Percentiles rank a stretch among this genome's conserved stretches.
These are phyloP conservation scores for Tetropium fuscum DNA, from an alignment of 2,888 invertebrate species.

Conservation along the genomic window DNA sequence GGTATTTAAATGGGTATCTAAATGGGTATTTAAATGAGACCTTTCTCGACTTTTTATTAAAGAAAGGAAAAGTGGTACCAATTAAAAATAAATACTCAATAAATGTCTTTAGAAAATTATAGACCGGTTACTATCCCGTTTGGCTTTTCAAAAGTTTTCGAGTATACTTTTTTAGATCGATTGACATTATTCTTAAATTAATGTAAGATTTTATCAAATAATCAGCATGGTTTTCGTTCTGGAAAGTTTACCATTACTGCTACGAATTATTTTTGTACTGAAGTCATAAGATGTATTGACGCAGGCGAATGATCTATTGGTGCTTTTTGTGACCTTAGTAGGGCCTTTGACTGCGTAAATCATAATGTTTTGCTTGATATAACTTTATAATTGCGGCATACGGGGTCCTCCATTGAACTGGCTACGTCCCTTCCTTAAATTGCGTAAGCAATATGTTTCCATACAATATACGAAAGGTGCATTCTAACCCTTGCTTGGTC, in stretches of 20 bases:
- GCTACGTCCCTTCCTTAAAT: neutral
- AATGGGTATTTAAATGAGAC: no score
- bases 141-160: no score
- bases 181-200: no score
- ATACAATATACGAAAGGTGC: neutral
- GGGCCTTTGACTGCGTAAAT: slow-evolving; percentile 1
- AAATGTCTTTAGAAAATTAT: no score
- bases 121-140: no score
- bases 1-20: no score
- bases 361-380: neutral
- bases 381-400: neutral
- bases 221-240: slow-evolving; percentile 12
- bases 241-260: slow-evolving; percentile 6
- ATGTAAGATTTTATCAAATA: no score
- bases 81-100: no score
- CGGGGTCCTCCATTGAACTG: neutral
- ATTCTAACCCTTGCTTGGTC: neutral
- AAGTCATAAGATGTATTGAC: slow-evolving; percentile 16
- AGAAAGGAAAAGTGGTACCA: no score
- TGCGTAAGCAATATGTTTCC: neutral
- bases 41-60: no score
- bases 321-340: neutral
- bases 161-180: no score
- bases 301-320: neutral
- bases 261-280: slow-evolving; percentile 4